Evolutionary conservation across 1,140 invertebrate genomes (phyloP).

Genomic region (Leptinotarsa texana): DNA sequence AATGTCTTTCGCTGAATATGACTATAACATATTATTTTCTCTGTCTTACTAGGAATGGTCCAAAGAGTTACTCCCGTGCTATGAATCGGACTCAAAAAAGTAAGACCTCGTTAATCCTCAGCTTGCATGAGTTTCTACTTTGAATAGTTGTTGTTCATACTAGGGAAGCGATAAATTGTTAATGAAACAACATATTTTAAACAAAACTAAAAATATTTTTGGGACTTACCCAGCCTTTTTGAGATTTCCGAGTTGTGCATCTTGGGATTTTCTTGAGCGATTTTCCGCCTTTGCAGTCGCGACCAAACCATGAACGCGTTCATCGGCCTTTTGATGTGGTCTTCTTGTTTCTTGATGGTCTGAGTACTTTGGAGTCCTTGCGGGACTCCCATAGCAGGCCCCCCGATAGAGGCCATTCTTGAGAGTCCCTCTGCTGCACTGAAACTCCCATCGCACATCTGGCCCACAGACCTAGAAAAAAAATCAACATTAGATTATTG

Average conservation of each 20-base stretch:
- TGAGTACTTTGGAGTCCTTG: constrained; percentile 46
- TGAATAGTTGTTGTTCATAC: no score
- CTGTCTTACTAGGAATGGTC: no score
- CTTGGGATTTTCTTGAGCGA: constrained; percentile 96
- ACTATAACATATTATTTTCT: no score
- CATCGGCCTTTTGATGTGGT: constrained; percentile 85
- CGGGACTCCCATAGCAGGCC: constrained; percentile 48
- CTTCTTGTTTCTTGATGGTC: constrained; percentile 61
- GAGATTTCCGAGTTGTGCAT: constrained; percentile 99
- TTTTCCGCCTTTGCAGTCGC: constrained; percentile 82
- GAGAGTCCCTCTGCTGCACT: constrained; percentile 55
- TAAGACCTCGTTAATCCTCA: no score
- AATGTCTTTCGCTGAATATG: no score
- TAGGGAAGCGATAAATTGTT: no score
- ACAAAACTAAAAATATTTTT: not conserved
- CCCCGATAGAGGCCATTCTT: constrained; percentile 54
- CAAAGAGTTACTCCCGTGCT: no score
- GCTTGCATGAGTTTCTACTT: no score
- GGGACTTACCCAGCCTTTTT: constrained; percentile 83
- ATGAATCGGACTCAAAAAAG: no score
- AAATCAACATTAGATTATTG: not conserved
- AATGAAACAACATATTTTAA: no score
- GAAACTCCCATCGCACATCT: constrained; percentile 54
- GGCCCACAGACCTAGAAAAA: constrained; percentile 48
- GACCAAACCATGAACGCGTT: constrained; percentile 92